phyloP scores from a whole-genome alignment of 2,113 vertebrate genomes.

The Myodes glareolus region DNA sequence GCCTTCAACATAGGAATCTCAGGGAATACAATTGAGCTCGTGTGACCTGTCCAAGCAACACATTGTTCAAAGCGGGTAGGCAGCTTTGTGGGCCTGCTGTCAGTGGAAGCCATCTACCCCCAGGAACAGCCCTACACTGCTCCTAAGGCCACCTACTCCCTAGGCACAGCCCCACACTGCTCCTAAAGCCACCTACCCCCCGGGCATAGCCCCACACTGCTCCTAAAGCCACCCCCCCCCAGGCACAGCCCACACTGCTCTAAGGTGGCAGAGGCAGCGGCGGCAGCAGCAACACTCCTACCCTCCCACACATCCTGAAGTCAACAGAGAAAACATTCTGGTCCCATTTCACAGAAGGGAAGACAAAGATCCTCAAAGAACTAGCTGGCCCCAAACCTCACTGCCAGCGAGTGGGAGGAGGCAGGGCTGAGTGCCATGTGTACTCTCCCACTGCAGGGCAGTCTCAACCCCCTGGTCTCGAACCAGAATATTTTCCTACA shows the following conservation, averaged over 20 bases:
- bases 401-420: neutral
- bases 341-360: constrained; percentile 10
- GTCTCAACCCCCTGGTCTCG: neutral
- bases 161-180: neutral
- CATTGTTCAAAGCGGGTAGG: neutral
- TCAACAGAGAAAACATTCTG: neutral
- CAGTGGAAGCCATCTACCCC: neutral
- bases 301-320: neutral
- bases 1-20: neutral
- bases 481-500: neutral
- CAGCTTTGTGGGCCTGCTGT: neutral
- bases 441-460: neutral
- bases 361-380: neutral
- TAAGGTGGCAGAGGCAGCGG: too few species aligned
- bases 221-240: neutral
- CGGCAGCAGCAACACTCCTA: neutral
- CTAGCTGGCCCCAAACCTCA: neutral
- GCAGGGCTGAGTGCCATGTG: neutral
- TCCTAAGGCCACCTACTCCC: neutral
- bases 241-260: neutral
- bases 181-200: neutral
- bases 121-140: too few species aligned
- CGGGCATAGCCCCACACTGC: too few species aligned
- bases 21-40: neutral
- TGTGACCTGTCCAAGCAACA: neutral